Evolutionary conservation across 2,888 invertebrate genomes (phyloP).

Genomic region (Rotaria macrura): DNA sequence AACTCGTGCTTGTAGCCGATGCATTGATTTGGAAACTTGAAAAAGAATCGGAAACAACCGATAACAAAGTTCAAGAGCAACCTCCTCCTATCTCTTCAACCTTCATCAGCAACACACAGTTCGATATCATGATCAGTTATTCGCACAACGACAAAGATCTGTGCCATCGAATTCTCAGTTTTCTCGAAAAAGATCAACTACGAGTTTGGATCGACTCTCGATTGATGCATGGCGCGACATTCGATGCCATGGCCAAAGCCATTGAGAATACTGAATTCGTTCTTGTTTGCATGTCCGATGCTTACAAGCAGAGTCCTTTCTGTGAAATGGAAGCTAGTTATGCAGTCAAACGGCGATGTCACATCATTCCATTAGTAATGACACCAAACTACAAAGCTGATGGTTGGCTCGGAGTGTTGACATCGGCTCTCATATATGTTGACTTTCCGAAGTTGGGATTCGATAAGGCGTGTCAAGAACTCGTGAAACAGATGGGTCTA

Average conservation of each 20-base stretch:
- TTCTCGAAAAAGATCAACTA: neutral
- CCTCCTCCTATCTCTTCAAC: neutral
- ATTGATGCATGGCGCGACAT: neutral
- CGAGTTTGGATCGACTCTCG: neutral
- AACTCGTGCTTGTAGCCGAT: neutral
- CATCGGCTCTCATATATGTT: neutral
- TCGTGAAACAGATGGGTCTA: neutral
- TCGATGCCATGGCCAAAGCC: neutral
- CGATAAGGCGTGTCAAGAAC: neutral
- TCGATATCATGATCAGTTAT: neutral
- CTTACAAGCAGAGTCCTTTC: neutral
- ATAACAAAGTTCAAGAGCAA: neutral
- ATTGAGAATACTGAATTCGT: neutral
- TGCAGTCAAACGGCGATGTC: neutral
- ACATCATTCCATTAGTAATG: neutral
- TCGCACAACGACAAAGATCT: neutral
- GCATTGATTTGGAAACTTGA: neutral
- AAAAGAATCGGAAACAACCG: neutral
- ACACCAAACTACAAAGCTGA: neutral
- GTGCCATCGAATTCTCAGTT: neutral
- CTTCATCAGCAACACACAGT: neutral
- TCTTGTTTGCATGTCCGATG: neutral
- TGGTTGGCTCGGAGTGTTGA: neutral
- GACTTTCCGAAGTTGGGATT: neutral
- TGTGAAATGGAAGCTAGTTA: neutral